Evolutionary conservation across 2,797 vertebrate species (phyloP), one percentile per base, ranked within the genome.

Genomic region (Pteronotus mesoamericanus): DNA sequence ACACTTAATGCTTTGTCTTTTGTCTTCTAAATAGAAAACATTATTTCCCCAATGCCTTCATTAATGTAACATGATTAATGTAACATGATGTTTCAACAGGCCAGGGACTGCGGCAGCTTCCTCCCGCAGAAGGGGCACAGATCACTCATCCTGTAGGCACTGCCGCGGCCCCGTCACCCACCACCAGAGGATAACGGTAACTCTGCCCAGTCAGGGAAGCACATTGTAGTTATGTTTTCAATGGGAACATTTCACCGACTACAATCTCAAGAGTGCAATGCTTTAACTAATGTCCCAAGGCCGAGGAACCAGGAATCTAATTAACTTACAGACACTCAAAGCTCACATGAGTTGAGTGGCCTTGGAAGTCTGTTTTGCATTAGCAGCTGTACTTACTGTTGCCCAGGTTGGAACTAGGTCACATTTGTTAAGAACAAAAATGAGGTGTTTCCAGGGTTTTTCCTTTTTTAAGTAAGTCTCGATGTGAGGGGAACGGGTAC

Each of bases 341-440:
- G 34, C 64, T 59, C 26, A n/a, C 14, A 18, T 0, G 0, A 32
- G 69, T 9, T 11, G 29, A 24, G 18, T 1, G 34, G 89, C 19
- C 66, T 69, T 6, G 4, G 72, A 0, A 15, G 18, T 44, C 68
- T 18, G 29, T 34, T 74, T 66, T 34, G 55, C 78, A 44, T 77
- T 18, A 86, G 57, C 9, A 89, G 94, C 4, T 51, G 16, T 93
- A 97, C 99, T 98, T 98, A 99, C 99, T 29, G 99, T 99, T 94
- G 99, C 99, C 99, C 99, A 99, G 80, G 99, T 98, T 77, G 99
- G 99, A 98, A 99, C 98, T 71, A 99, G 99, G 96, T 99, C 99
- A 98, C 99, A 99, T 95, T 99, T 99, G 98, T 99, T 99, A 16
- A 99, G 98, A 91, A 99, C 99, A 97, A 99, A 99, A 97, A 99